Conservation (phyloP, 1,140 invertebrate genomes). For the Drosophila triauraria region DNA sequence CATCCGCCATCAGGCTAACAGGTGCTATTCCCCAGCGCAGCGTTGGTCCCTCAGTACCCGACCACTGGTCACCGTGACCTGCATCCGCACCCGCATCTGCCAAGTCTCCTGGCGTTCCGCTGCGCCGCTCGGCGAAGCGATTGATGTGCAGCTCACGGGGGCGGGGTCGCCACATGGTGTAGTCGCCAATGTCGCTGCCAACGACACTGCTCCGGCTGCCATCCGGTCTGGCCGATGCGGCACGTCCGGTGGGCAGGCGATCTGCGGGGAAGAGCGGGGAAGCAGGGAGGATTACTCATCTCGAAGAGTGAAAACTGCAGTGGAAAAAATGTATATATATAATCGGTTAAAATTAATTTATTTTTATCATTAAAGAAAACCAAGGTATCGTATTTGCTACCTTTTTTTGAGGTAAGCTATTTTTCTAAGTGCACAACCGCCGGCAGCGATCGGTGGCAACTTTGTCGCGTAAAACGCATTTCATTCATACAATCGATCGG, state of each 20-base stretch:
- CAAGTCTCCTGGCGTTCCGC: too few species aligned
- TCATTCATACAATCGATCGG: slow-evolving; percentile 73
- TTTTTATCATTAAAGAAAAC: not conserved
- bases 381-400: too few species aligned
- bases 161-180: slow-evolving; percentile 6
- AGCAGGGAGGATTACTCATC: slow-evolving; percentile 24
- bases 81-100: not conserved
- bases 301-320: slow-evolving; percentile 51
- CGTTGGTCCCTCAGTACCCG: not conserved
- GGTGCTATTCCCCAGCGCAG: slow-evolving; percentile 72
- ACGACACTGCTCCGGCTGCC: not conserved
- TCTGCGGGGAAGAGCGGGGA: slow-evolving; percentile 2
- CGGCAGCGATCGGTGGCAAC: slow-evolving; percentile 29
- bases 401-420: not conserved
- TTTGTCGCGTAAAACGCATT: slow-evolving; percentile 76
- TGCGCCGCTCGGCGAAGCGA: slow-evolving; percentile 13
- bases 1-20: slow-evolving; percentile 57
- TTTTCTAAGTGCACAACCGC: slow-evolving; percentile 16
- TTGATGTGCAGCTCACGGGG: slow-evolving; percentile 37
- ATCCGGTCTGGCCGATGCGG: not conserved
- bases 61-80: not conserved
- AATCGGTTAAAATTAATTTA: too few species aligned
- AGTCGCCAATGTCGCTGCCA: not conserved
- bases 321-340: not conserved
- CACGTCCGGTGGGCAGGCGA: slow-evolving; percentile 4